A percentile compares a stretch with the other conserved stretches of the same genome.
These are phyloP conservation scores for Polyommatus icarus DNA, from an alignment of 2,888 invertebrate species.

Conservation along the genomic window DNA sequence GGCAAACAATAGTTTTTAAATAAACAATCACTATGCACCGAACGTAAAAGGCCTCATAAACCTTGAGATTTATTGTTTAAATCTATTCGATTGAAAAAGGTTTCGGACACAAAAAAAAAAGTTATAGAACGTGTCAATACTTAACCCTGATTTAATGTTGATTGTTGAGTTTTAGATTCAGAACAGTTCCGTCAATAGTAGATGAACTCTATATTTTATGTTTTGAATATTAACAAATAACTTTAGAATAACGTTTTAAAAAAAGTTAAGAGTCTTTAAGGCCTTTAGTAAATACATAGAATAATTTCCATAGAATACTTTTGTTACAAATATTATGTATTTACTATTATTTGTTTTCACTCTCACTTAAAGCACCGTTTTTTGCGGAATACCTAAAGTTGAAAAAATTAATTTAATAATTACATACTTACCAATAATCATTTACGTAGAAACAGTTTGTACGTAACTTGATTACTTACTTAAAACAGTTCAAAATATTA, in stretches of 20 bases:
- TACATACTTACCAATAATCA: no score
- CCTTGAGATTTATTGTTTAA: slow-evolving; percentile 25
- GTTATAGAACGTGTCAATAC: slow-evolving; percentile 6
- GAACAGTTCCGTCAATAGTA: background rate
- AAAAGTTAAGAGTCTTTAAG: no score
- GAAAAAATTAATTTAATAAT: no score
- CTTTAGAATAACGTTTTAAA: background rate
- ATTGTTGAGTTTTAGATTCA: background rate
- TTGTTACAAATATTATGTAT: no score
- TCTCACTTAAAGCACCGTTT: no score
- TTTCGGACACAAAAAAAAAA: slow-evolving; percentile 24
- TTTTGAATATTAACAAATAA: background rate
- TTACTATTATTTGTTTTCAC: no score
- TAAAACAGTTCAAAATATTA: no score
- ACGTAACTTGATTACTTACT: no score
- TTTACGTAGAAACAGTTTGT: no score
- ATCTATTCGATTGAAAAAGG: slow-evolving; percentile 23
- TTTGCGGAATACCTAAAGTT: no score
- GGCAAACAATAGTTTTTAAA: background rate
- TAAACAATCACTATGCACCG: slow-evolving; percentile 17
- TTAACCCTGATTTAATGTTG: slow-evolving; percentile 5
- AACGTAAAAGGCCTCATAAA: slow-evolving; percentile 26
- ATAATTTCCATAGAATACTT: no score
- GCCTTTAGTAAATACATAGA: no score
- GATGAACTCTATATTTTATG: background rate